Percentiles rank a stretch among this genome's conserved stretches.
Conservation (phyloP, 2,888 invertebrate species). For the Caenorhabditis uteleia region DNA sequence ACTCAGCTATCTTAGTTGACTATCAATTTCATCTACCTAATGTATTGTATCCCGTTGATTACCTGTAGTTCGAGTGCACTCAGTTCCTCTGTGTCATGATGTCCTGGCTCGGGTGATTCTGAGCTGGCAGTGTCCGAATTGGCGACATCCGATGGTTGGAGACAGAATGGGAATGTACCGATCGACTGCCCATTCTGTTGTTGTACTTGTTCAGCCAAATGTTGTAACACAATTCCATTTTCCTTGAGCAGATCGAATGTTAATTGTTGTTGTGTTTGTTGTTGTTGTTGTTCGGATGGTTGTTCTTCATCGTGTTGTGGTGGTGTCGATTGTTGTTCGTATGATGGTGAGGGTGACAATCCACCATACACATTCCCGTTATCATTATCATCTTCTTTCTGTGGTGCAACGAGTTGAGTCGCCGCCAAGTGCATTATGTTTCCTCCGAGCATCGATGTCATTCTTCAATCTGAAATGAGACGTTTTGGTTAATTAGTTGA, state of each 20-base stretch:
- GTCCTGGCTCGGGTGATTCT: conserved; percentile 31
- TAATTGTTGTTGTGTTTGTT: no score
- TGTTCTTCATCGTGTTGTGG: neutral
- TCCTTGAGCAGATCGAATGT: conserved; percentile 7
- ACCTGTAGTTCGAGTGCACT: conserved; percentile 20
- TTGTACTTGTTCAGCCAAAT: neutral
- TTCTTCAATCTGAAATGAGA: no score
- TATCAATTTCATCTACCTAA: no score
- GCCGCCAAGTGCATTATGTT: no score
- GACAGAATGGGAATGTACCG: no score
- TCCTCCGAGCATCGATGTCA: neutral
- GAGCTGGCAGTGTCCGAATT: conserved; percentile 40
- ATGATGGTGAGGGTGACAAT: conserved; percentile 2
- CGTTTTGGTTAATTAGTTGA: neutral
- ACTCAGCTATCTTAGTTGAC: no score
- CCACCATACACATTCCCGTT: no score
- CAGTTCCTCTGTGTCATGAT: no score
- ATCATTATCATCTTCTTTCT: neutral
- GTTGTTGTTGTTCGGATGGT: no score
- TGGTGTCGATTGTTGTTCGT: neutral
- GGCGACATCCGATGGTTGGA: neutral
- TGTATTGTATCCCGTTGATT: conserved; percentile 10
- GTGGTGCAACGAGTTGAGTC: neutral
- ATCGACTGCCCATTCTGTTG: no score
- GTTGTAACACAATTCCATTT: neutral